Evolutionary conservation across 2,797 vertebrate genomes (phyloP).

Genomic region (Staurois parvus): DNA sequence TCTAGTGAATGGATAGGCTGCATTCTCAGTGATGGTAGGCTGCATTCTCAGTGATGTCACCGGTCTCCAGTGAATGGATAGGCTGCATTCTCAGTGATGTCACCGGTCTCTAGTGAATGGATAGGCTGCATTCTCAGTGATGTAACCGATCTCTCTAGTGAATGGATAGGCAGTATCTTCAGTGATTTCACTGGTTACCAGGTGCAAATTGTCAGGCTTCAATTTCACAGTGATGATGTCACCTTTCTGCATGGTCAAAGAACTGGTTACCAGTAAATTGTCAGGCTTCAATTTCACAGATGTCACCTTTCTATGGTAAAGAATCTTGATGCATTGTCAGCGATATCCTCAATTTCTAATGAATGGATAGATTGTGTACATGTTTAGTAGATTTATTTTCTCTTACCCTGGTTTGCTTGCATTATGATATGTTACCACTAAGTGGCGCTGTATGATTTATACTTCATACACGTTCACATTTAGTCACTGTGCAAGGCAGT

Average conservation of each 20-base stretch:
- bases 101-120: too few relatives aligned
- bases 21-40: too few relatives aligned
- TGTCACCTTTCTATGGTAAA: neutral
- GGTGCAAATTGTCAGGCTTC: neutral
- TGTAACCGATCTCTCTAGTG: neutral
- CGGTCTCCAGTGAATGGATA: neutral
- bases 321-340: neutral
- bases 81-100: neutral
- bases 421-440: constrained; percentile 17
- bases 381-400: neutral
- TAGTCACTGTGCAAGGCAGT: neutral
- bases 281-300: neutral
- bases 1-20: too few relatives aligned
- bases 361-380: neutral
- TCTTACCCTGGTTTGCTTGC: neutral
- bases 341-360: neutral
- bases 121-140: too few relatives aligned
- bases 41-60: too few relatives aligned
- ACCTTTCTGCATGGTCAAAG: neutral
- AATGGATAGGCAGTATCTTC: neutral
- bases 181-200: neutral
- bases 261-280: neutral
- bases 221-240: neutral
- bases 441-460: constrained; percentile 8
- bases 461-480: neutral